phyloP scores from a whole-genome alignment of 2,797 vertebrate species.

The Parauchenoglanis punctatus region DNA sequence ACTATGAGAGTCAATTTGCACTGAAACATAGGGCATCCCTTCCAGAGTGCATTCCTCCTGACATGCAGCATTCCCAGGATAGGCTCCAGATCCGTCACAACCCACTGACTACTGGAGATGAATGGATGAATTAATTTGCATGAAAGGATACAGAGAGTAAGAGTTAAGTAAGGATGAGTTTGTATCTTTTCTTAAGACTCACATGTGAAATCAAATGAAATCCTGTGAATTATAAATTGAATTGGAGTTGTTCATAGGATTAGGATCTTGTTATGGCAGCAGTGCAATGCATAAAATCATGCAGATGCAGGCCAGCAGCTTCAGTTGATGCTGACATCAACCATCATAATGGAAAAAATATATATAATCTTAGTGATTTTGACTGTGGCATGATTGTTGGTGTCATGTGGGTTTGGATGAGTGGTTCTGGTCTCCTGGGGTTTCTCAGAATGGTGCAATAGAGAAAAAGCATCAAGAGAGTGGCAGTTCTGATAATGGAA shows the following conservation, averaged over 20 bases:
- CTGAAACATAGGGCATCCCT: not conserved
- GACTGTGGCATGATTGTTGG: too few relatives aligned
- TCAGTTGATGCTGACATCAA: too few relatives aligned
- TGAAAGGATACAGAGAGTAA: not conserved
- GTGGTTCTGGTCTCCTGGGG: too few relatives aligned
- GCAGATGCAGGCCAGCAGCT: too few relatives aligned
- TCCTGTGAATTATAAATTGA: not conserved
- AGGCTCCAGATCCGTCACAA: not conserved
- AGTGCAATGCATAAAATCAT: too few relatives aligned
- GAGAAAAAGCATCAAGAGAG: too few relatives aligned
- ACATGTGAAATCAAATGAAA: not conserved
- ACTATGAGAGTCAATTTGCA: not conserved
- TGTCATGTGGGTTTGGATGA: too few relatives aligned
- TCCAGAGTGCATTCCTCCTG: not conserved
- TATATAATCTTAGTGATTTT: too few relatives aligned
- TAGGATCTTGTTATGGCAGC: not conserved
- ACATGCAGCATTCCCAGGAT: not conserved
- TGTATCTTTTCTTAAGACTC: not conserved
- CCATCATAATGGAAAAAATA: too few relatives aligned
- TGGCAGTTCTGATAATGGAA: too few relatives aligned
- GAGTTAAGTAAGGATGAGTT: not conserved
- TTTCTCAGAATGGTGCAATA: too few relatives aligned
- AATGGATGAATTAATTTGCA: not conserved
- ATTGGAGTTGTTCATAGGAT: not conserved
- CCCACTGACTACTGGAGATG: not conserved